Evolutionary conservation across 2,113 vertebrate genomes (phyloP), one percentile per base, ranked within the genome.

Genomic region (Phycodurus eques): DNA sequence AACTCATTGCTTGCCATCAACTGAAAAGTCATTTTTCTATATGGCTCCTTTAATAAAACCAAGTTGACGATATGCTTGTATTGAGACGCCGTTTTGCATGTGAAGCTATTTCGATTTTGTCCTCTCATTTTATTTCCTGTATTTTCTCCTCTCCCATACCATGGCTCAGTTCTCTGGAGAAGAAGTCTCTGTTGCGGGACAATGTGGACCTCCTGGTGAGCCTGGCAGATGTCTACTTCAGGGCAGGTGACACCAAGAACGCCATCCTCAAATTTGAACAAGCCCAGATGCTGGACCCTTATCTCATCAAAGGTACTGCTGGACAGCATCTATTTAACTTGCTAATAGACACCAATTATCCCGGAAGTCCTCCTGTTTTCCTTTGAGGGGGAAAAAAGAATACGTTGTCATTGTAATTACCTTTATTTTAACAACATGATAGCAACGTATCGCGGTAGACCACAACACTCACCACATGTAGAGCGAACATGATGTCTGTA

Each of bases 241-340:
- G 97, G 81, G 96, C 96, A 1, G 97, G 97, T 59, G 97, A 99
- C 90, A 98, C 93, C 35, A 98, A 99, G 87, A 99, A 99, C 67
- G 94, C 97, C 9, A 97, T 98, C 83, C 92, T 98, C 2, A 98
- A 98, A 85, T 99, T 99, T 87, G 96, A 99, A 75, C 98, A 99
- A 84, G 98, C 97, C 8, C 97, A 98, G 90, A 98, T 99, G 96
- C 79, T 99, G 86, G 98, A 99, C 87, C 96, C 97, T 0, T 98
- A 98, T 84, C 91, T 99, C 46, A 99, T 99, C 85, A 99, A 98
- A 94, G 96, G 97, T 96, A 72, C 43, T 53, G 13, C 70, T 15
- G 39, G 31, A 67, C 11, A 7, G 54, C n/a, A n/a, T 19, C 67
- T 15, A 1, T 64, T 43, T 8, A 8, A 3, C 20, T 39, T 2